Percentiles rank a stretch among this genome's conserved stretches.
phyloP scores from a whole-genome alignment of 2,113 vertebrate genomes.

The Sialia sialis region DNA sequence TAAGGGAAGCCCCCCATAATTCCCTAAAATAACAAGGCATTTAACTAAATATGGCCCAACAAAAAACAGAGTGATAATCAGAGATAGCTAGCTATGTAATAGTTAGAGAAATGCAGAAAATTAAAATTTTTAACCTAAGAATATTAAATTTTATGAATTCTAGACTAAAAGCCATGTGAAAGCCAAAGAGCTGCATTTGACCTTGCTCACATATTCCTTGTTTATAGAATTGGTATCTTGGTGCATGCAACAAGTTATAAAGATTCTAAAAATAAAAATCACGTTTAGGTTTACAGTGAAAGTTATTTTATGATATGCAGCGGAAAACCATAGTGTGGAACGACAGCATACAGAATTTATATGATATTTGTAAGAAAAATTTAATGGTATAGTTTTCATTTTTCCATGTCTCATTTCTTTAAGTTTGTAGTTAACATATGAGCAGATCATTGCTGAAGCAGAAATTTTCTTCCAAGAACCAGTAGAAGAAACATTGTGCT shows the following conservation, averaged over 20 bases:
- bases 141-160: neutral
- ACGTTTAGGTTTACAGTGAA: neutral
- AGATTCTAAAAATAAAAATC: neutral
- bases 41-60: neutral
- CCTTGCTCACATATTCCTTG: neutral
- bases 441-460: neutral
- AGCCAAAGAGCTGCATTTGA: neutral
- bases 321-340: neutral
- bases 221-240: neutral
- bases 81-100: neutral
- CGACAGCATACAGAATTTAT: neutral
- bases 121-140: neutral
- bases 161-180: neutral
- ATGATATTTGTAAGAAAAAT: neutral
- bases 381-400: accelerated
- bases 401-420: neutral
- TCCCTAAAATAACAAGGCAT: neutral
- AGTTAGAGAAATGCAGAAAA: neutral
- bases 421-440: neutral
- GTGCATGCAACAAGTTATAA: neutral
- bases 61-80: neutral
- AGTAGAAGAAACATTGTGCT: neutral
- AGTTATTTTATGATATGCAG: neutral
- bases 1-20: accelerated
- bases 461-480: neutral